phyloP scores from a whole-genome alignment of 2,113 vertebrate genomes.

The Oxyura jamaicensis region DNA sequence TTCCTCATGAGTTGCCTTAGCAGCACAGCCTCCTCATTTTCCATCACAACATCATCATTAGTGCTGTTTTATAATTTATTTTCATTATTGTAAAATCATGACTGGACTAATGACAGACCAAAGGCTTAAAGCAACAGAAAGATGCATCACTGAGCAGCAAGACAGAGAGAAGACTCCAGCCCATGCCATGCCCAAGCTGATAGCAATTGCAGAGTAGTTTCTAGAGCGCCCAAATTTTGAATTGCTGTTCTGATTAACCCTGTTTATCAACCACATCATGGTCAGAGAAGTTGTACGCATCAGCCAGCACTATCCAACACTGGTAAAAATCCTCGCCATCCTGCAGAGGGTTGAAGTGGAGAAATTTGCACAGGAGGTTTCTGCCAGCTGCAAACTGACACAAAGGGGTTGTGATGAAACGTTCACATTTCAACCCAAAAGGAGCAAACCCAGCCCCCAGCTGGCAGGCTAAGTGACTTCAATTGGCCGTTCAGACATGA shows the following conservation, averaged over 20 bases:
- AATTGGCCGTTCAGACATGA: neutral
- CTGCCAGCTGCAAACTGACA: neutral
- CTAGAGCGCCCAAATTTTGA: neutral
- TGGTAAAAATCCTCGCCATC: neutral
- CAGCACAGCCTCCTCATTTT: neutral
- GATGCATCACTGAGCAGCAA: neutral
- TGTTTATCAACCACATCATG: neutral
- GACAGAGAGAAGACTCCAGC: neutral
- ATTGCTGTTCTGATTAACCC: neutral
- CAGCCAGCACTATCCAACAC: neutral
- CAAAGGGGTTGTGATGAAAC: neutral
- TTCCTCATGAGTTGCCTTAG: neutral
- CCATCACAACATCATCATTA: neutral
- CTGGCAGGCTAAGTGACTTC: neutral
- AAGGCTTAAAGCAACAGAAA: neutral
- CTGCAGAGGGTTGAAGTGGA: neutral
- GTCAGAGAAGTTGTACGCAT: neutral
- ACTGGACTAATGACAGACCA: neutral
- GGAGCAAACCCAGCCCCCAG: neutral
- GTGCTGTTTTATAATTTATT: neutral
- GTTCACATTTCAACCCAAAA: neutral
- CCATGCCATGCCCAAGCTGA: rapidly evolving
- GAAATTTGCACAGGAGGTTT: neutral
- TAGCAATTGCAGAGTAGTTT: neutral
- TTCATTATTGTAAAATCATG: neutral